phyloP scores from a whole-genome alignment of 2,113 vertebrate genomes.

The Gymnarchus niloticus region DNA sequence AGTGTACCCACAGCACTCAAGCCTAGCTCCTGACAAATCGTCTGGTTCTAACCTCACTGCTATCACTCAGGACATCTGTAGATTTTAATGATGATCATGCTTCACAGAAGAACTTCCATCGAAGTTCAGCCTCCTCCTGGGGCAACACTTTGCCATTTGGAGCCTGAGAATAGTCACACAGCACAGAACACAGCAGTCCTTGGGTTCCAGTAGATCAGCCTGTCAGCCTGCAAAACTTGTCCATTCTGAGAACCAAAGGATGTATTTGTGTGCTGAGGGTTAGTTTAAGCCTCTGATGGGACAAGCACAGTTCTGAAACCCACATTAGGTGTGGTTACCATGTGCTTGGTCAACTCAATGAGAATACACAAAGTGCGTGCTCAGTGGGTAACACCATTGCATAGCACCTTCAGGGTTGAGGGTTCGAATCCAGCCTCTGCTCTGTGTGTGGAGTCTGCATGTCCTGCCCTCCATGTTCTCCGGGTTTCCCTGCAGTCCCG shows the following conservation, averaged over 20 bases:
- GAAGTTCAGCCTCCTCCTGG: background rate
- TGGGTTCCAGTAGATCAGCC: background rate
- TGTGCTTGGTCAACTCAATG: background rate
- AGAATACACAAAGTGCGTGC: background rate
- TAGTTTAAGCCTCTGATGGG: background rate
- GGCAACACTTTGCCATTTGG: background rate
- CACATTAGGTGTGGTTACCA: background rate
- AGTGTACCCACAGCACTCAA: background rate
- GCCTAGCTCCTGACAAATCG: too few species aligned
- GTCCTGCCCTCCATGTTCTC: background rate
- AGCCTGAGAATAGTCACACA: background rate
- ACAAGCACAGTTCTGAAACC: background rate
- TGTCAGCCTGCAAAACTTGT: background rate
- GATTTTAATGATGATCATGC: background rate
- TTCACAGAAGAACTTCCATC: background rate
- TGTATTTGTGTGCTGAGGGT: background rate
- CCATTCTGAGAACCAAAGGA: background rate
- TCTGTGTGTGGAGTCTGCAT: background rate
- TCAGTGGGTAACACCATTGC: too few species aligned
- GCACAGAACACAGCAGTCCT: background rate
- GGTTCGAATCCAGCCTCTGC: background rate
- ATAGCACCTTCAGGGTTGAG: too few species aligned
- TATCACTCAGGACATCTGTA: background rate
- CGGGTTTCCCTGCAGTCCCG: background rate
- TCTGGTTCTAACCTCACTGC: constrained; percentile 5